These are phyloP conservation scores for Lycaena phlaeas DNA, from an alignment of 2,888 invertebrate species.

Conservation along the genomic window DNA sequence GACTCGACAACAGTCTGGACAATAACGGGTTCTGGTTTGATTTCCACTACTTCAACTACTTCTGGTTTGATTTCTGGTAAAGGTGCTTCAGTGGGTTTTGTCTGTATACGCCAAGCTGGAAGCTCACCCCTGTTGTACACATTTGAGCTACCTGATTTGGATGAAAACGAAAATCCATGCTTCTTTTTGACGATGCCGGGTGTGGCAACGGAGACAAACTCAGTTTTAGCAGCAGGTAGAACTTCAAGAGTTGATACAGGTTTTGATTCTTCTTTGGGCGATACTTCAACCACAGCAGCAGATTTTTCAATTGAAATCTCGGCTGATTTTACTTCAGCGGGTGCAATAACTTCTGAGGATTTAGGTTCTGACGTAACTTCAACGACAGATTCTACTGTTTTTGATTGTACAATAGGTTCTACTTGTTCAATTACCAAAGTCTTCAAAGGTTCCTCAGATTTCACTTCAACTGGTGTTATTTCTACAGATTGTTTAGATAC, in stretches of 20 bases:
- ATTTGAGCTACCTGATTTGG: background rate
- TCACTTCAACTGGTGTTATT: background rate
- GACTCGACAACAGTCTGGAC: background rate
- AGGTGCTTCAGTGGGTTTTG: background rate
- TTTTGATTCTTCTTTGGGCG: background rate
- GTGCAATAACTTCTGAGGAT: background rate
- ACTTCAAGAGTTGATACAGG: background rate
- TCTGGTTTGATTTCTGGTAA: background rate
- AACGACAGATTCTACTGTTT: background rate
- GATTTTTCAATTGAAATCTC: background rate
- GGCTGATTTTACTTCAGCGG: background rate
- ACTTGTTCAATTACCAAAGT: background rate
- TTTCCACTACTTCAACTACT: background rate
- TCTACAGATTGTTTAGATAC: background rate
- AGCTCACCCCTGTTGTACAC: background rate
- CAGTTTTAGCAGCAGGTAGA: background rate
- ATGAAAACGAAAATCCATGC: conserved; percentile 2
- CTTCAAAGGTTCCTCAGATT: background rate
- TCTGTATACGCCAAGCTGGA: too few relatives aligned
- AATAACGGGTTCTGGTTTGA: background rate
- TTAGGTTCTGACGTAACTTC: background rate
- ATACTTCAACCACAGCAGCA: background rate
- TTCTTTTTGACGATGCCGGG: conserved; percentile 11
- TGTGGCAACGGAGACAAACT: conserved; percentile 25
- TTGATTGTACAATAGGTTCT: background rate